A percentile compares a stretch with the other conserved stretches of the same genome.
These are phyloP conservation scores for Syrrhaptes paradoxus DNA, from an alignment of 2,113 vertebrate species.

Conservation along the genomic window DNA sequence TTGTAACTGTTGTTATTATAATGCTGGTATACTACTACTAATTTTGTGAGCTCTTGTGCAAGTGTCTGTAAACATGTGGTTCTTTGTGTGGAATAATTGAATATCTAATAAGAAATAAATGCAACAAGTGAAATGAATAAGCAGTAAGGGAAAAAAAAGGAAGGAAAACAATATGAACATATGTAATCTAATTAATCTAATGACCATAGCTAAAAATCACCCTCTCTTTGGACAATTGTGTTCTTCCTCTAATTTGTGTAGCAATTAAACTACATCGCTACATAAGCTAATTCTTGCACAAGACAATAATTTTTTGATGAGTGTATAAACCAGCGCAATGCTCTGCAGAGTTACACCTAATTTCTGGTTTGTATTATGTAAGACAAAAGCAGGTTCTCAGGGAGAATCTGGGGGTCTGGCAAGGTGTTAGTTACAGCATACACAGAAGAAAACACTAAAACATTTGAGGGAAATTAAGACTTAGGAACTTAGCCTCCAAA, in stretches of 20 bases:
- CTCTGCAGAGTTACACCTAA: background rate
- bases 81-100: background rate
- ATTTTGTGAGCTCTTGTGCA: background rate
- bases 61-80: background rate
- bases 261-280: background rate
- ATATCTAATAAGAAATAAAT: background rate
- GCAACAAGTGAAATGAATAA: background rate
- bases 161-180: background rate
- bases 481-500: background rate
- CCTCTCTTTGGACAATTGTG: accelerated
- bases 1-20: background rate
- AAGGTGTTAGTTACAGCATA: background rate
- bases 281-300: background rate
- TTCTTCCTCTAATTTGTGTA: background rate
- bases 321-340: background rate
- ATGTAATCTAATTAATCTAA: background rate
- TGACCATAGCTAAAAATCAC: background rate
- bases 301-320: background rate
- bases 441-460: background rate
- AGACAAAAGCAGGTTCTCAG: background rate
- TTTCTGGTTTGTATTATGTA: background rate
- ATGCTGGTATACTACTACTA: background rate
- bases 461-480: background rate
- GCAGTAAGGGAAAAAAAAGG: background rate
- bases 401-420: background rate